Conservation (phyloP, 2,888 invertebrate species). For the Pasiphila rectangulata region DNA sequence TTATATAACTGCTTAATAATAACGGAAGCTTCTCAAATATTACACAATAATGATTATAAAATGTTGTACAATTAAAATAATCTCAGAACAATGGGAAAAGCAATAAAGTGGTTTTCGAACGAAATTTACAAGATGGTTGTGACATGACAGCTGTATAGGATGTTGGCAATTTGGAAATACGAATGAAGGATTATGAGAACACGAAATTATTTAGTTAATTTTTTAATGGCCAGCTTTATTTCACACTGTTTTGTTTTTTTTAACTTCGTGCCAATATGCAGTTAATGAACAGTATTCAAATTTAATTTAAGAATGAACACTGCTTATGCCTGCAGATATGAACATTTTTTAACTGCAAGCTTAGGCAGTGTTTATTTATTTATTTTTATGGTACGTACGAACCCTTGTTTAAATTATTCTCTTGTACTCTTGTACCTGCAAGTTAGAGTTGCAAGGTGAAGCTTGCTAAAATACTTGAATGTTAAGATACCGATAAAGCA, state of each 20-base stretch:
- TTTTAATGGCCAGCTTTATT: neutral
- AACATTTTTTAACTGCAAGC: no score
- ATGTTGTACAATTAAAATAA: conserved; percentile 17
- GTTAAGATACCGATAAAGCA: no score
- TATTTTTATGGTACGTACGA: no score
- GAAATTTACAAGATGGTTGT: conserved; percentile 17
- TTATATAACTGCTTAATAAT: no score
- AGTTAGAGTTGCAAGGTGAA: no score
- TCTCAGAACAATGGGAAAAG: conserved; percentile 20
- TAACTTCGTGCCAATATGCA: neutral
- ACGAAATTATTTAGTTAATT: conserved; percentile 1
- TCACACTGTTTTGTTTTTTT: neutral
- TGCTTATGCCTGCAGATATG: no score
- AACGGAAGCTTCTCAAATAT: conserved; percentile 21
- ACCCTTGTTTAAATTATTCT: no score
- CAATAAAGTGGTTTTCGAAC: conserved; percentile 17
- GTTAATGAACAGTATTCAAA: neutral
- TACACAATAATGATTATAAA: conserved; percentile 17
- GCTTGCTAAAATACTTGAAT: no score
- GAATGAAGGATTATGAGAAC: no score
- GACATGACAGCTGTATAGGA: conserved; percentile 21
- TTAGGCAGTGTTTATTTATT: no score
- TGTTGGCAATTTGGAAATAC: conserved; percentile 22
- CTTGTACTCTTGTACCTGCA: no score
- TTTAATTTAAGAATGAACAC: no score